A percentile compares a stretch with the other conserved stretches of the same genome.
phyloP scores from a whole-genome alignment of 2,797 vertebrate species.

The Staurois parvus region DNA sequence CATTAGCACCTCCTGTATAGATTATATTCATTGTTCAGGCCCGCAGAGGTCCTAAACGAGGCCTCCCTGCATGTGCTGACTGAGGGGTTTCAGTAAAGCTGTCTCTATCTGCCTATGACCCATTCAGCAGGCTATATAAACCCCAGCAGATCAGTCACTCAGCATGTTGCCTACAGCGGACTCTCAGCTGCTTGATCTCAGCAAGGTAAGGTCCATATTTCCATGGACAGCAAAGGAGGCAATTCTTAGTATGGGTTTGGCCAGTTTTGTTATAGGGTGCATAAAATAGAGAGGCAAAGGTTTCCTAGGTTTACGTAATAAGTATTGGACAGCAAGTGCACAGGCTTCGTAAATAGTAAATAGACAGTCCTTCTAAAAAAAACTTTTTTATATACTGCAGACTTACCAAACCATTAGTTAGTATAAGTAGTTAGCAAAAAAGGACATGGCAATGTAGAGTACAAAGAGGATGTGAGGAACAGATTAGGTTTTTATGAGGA shows the following conservation, averaged over 20 bases:
- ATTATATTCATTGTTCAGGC: constrained; percentile 53
- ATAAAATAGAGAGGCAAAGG: background rate
- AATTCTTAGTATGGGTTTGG: background rate
- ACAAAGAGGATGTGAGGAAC: too few species aligned
- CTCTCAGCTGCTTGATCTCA: constrained; percentile 42
- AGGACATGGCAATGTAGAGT: too few species aligned
- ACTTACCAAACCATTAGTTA: too few species aligned
- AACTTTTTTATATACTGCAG: too few species aligned
- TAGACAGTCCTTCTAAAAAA: too few species aligned
- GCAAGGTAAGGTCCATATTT: constrained; percentile 61
- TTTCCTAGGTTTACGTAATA: background rate
- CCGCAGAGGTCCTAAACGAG: constrained; percentile 44
- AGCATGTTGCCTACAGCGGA: constrained; percentile 59
- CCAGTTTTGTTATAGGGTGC: background rate
- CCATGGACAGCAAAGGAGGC: background rate
- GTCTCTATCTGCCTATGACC: constrained; percentile 67
- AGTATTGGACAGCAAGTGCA: background rate
- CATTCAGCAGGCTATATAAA: constrained; percentile 91
- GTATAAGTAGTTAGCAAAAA: background rate
- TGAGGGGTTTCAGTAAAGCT: constrained; percentile 77
- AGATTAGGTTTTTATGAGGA: background rate
- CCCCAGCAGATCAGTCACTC: constrained; percentile 46
- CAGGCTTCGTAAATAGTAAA: background rate
- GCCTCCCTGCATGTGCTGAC: constrained; percentile 83
- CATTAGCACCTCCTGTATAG: constrained; percentile 66